Percentiles rank a stretch among this genome's conserved stretches.
Evolutionary conservation across 2,113 vertebrate genomes (phyloP).

Genomic region (Centropristis striata): DNA sequence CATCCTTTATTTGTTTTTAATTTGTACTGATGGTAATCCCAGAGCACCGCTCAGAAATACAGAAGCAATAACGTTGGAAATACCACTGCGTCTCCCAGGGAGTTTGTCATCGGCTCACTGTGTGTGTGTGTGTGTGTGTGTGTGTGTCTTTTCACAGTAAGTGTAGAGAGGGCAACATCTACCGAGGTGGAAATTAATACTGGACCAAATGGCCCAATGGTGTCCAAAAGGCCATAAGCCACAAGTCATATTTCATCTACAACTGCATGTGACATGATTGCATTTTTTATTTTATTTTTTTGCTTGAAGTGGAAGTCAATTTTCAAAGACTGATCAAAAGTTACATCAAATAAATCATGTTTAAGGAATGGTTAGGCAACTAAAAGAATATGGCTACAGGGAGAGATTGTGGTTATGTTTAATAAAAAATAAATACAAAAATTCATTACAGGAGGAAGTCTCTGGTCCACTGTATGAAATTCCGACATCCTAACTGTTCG

Average conservation of each 20-base stretch:
- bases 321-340: background rate
- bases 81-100: slow-evolving; percentile 44
- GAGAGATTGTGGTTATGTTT: background rate
- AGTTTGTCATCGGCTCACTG: slow-evolving; percentile 26
- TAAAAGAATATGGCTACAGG: background rate
- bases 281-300: background rate
- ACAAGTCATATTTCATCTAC: background rate
- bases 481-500: background rate
- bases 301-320: no score
- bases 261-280: background rate
- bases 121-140: background rate
- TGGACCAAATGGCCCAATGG: background rate
- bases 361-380: background rate
- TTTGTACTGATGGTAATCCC: slow-evolving; percentile 92
- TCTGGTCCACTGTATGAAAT: no score
- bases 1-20: slow-evolving; percentile 95
- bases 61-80: slow-evolving; percentile 73
- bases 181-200: background rate
- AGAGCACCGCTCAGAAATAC: slow-evolving; percentile 82
- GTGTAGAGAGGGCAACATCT: slow-evolving; percentile 4
- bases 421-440: no score
- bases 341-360: background rate
- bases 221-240: background rate
- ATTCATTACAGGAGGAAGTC: no score
- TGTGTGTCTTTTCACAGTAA: slow-evolving; percentile 2